Conservation (phyloP, 2,888 invertebrate species). For the Lepetodrilus schrolli region DNA sequence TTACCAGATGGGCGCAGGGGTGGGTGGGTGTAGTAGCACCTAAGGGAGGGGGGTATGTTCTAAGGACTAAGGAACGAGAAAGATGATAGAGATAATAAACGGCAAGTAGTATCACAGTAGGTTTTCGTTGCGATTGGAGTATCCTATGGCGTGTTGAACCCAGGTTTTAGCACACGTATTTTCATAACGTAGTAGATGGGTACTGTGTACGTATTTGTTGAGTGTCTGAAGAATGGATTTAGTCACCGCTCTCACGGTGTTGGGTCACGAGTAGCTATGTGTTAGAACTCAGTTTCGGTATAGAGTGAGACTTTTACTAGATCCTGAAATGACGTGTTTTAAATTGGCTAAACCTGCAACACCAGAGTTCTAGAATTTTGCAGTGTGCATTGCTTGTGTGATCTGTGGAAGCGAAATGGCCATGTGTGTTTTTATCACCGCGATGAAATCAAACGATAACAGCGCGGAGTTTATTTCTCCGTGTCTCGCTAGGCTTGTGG, state of each 20-base stretch:
- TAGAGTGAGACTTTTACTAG: constrained; percentile 7
- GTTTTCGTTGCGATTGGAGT: too few species aligned
- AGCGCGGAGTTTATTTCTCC: background rate
- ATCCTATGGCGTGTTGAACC: too few species aligned
- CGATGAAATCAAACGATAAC: constrained; percentile 12
- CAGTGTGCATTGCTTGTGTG: constrained; percentile 12
- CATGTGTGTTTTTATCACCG: constrained; percentile 20
- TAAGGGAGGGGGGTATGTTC: too few species aligned
- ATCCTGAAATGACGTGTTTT: constrained; percentile 13
- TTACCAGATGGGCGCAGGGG: too few species aligned
- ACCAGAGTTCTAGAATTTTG: constrained; percentile 10
- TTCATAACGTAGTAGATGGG: too few species aligned
- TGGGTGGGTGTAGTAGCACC: too few species aligned
- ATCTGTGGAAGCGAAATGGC: background rate
- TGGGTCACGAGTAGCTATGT: constrained; percentile 7
- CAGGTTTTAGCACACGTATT: too few species aligned
- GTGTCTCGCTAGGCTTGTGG: background rate
- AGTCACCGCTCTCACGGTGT: background rate
- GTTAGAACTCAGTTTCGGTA: background rate
- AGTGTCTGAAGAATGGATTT: background rate
- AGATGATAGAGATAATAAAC: too few species aligned
- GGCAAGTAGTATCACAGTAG: too few species aligned
- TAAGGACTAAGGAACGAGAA: too few species aligned
- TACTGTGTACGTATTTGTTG: background rate
- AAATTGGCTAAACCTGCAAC: constrained; percentile 20